A percentile compares a stretch with the other conserved stretches of the same genome.
Conservation (phyloP, 2,888 invertebrate species). For the Ceramica pisi region DNA sequence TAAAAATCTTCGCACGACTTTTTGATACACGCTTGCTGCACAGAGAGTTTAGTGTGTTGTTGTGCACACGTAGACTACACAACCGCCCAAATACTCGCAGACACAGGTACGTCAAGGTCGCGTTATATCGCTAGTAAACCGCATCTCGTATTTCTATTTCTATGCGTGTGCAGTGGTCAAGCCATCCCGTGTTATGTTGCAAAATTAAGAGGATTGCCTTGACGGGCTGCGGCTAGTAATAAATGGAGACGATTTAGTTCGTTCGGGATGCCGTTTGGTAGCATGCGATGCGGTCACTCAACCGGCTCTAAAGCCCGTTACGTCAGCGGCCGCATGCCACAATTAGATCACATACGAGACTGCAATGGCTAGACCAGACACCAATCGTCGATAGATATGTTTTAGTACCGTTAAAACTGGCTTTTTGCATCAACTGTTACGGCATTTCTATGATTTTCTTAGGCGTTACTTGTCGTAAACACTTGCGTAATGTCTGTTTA, state of each 20-base stretch:
- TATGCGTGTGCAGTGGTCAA: slow-evolving; percentile 75
- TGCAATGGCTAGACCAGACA: slow-evolving; percentile 84
- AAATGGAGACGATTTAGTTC: slow-evolving; percentile 77
- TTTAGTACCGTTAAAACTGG: slow-evolving; percentile 86
- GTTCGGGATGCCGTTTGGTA: slow-evolving; percentile 82
- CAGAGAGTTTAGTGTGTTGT: slow-evolving; percentile 32
- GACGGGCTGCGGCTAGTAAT: slow-evolving; percentile 70
- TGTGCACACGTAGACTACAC: slow-evolving; percentile 46
- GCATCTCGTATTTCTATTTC: slow-evolving; percentile 74
- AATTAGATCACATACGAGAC: slow-evolving; percentile 88
- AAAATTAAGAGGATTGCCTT: slow-evolving; percentile 77
- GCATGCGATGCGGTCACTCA: slow-evolving; percentile 88
- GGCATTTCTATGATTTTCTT: slow-evolving; percentile 75
- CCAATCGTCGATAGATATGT: slow-evolving; percentile 81
- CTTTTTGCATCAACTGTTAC: slow-evolving; percentile 78
- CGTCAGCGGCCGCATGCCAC: slow-evolving; percentile 86
- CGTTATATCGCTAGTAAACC: slow-evolving; percentile 70
- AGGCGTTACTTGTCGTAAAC: slow-evolving; percentile 71
- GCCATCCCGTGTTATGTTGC: slow-evolving; percentile 75
- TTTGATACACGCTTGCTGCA: slow-evolving; percentile 17
- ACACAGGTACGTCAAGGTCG: slow-evolving; percentile 70
- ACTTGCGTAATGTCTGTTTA: slow-evolving; percentile 66
- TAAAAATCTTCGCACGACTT: slow-evolving; percentile 23
- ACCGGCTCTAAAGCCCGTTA: slow-evolving; percentile 86
- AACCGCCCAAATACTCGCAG: slow-evolving; percentile 51